phyloP scores from a whole-genome alignment of 1,140 invertebrate species.

The Ostrea edulis region DNA sequence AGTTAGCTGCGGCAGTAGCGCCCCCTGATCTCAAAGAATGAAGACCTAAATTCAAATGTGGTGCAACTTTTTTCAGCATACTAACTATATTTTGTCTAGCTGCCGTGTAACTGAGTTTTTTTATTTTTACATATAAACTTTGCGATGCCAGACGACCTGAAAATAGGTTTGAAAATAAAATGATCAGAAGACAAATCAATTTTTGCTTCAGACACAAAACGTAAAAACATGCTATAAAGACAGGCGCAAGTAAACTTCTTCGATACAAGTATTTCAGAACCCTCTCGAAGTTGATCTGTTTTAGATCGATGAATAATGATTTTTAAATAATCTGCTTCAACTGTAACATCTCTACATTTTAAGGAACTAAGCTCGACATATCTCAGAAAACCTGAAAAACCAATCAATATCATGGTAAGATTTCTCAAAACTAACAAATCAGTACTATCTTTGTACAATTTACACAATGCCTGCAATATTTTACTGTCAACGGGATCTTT shows the following conservation, averaged over 20 bases:
- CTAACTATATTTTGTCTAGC: slow-evolving; percentile 31
- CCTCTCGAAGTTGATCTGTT: slow-evolving; percentile 58
- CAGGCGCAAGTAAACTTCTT: slow-evolving; percentile 54
- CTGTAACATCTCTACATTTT: slow-evolving; percentile 47
- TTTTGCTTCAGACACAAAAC: slow-evolving; percentile 46
- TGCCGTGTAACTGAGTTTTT: slow-evolving; percentile 44
- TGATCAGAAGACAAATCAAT: background rate
- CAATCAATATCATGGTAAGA: slow-evolving; percentile 37
- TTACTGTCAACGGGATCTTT: slow-evolving; percentile 25
- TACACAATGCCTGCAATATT: slow-evolving; percentile 26
- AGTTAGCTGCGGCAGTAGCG: slow-evolving; percentile 28
- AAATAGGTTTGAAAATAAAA: slow-evolving; percentile 59
- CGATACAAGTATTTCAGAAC: slow-evolving; percentile 51
- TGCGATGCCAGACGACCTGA: slow-evolving; percentile 42
- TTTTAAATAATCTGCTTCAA: slow-evolving; percentile 51
- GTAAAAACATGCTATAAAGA: slow-evolving; percentile 52
- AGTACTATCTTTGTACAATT: slow-evolving; percentile 27
- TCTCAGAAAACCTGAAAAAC: slow-evolving; percentile 41
- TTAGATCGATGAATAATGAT: slow-evolving; percentile 54
- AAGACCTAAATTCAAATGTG: slow-evolving; percentile 41
- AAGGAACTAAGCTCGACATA: slow-evolving; percentile 57
- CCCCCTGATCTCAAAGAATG: slow-evolving; percentile 38
- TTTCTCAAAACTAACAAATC: slow-evolving; percentile 46
- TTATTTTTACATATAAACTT: slow-evolving; percentile 56
- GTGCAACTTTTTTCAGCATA: background rate